Evolutionary conservation across 37 sponge, comb jelly and placozoan species (phyloP).

Genomic region (Amphimedon queenslandica): DNA sequence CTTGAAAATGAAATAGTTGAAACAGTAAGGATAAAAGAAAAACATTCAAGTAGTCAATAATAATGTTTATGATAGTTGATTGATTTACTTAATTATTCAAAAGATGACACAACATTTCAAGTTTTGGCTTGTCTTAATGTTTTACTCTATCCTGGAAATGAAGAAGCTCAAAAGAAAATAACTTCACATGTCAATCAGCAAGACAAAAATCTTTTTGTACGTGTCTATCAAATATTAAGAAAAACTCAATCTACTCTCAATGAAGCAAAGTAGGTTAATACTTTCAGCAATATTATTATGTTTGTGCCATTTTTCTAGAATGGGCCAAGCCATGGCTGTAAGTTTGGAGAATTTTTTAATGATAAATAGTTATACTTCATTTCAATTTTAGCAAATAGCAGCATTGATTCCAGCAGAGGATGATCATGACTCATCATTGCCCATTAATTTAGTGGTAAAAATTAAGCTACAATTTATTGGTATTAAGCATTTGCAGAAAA

Average conservation of each 20-base stretch:
- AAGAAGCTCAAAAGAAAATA: slow-evolving; percentile 33
- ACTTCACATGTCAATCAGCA: neutral
- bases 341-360: neutral
- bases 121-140: slow-evolving; percentile 59
- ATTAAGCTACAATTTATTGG: too few species aligned
- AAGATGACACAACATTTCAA: slow-evolving; percentile 42
- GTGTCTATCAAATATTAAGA: neutral
- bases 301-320: neutral
- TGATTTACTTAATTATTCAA: slow-evolving; percentile 47
- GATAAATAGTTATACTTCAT: neutral
- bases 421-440: too few species aligned
- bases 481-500: too few species aligned
- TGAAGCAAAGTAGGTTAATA: neutral
- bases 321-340: neutral
- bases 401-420: too few species aligned
- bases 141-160: slow-evolving; percentile 51
- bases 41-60: too few species aligned
- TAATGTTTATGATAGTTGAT: neutral
- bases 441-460: too few species aligned
- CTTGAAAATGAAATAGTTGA: neutral
- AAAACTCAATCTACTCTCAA: neutral
- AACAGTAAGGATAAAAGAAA: neutral
- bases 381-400: slow-evolving; percentile 1
- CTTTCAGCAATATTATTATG: too few species aligned
- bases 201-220: neutral